A percentile compares a stretch with the other conserved stretches of the same genome.
These are phyloP conservation scores for Hermetia illucens DNA, from an alignment of 1,140 invertebrate genomes.

Conservation along the genomic window DNA sequence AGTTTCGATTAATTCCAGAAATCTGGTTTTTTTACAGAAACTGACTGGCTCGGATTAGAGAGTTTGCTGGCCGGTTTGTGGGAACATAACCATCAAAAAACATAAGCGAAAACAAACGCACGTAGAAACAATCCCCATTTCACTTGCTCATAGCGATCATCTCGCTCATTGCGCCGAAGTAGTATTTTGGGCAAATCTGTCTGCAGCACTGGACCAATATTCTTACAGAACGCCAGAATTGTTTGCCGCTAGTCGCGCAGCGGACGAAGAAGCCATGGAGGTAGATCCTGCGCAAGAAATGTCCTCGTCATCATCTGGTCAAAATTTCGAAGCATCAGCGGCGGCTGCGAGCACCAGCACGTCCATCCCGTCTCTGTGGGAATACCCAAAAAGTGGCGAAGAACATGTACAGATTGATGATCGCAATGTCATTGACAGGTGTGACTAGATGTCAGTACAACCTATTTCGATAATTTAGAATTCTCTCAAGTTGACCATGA, in stretches of 20 bases:
- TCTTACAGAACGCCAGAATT: background rate
- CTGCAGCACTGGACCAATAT: background rate
- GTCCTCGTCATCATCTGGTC: background rate
- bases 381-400: background rate
- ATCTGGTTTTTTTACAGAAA: conserved; percentile 13
- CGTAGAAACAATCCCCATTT: too few species aligned
- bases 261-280: background rate
- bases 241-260: background rate
- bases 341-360: background rate
- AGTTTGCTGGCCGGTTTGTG: background rate
- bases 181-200: background rate
- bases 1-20: conserved; percentile 10
- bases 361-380: background rate
- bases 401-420: background rate
- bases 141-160: conserved; percentile 19
- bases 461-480: background rate
- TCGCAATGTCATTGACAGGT: background rate
- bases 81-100: background rate
- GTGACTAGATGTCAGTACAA: background rate
- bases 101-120: too few species aligned
- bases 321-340: background rate
- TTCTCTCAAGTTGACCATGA: background rate
- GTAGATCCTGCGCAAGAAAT: background rate
- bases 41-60: too few species aligned
- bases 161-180: conserved; percentile 3